Conservation (phyloP, 2,888 invertebrate genomes). For the Microplitis deprimator region DNA sequence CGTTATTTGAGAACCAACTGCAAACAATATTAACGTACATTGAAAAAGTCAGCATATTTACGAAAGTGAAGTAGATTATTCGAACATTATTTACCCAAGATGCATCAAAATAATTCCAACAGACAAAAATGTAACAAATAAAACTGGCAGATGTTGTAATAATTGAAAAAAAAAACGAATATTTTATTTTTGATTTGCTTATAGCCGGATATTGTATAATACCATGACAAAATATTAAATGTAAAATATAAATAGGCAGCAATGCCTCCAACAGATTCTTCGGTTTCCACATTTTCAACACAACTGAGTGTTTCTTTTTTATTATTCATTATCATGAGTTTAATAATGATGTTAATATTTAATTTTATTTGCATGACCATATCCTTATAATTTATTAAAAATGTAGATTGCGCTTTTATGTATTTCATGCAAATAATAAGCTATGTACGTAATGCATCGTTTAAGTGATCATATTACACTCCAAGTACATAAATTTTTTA, state of each 20-base stretch:
- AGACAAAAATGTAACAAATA: not conserved
- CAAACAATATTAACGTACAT: not conserved
- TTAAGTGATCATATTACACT: not conserved
- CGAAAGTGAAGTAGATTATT: not conserved
- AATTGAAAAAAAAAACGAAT: not conserved
- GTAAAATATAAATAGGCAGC: not conserved
- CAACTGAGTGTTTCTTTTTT: not conserved
- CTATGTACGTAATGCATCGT: not conserved
- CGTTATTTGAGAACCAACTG: not conserved
- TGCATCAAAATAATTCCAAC: not conserved
- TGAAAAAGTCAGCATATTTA: not conserved
- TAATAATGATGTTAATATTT: not conserved
- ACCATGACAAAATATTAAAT: not conserved
- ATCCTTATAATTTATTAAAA: not conserved
- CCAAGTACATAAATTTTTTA: too few species aligned
- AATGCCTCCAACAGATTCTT: not conserved
- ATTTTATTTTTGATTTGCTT: not conserved
- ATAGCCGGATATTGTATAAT: not conserved
- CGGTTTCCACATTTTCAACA: not conserved
- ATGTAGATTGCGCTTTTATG: not conserved
- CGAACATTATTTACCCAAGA: not conserved
- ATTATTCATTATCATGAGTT: not conserved
- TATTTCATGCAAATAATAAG: too few species aligned
- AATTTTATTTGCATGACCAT: not conserved
- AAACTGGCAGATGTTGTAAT: not conserved